Percentiles rank a stretch among this genome's conserved stretches.
phyloP scores from a whole-genome alignment of 1,140 invertebrate species.

The Mesaphorura yosii region DNA sequence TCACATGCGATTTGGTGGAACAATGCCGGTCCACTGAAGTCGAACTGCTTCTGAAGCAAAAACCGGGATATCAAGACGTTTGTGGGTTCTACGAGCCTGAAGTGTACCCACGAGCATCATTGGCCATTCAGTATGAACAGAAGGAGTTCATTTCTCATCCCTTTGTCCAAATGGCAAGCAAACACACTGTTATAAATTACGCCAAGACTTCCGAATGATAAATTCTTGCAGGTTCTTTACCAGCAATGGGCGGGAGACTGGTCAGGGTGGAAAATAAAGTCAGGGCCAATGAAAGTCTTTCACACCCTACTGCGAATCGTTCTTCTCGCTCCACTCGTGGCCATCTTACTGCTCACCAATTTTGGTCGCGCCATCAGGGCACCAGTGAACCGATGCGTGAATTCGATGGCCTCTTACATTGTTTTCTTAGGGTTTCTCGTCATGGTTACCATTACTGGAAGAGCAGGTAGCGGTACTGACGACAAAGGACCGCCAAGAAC shows the following conservation, averaged over 20 bases:
- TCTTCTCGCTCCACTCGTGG: neutral
- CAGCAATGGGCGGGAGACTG: conserved; percentile 33
- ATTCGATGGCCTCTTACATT: conserved; percentile 47
- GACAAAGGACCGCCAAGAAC: conserved; percentile 4
- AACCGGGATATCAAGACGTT: conserved; percentile 34
- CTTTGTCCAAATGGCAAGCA: conserved; percentile 53
- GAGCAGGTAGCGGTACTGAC: neutral
- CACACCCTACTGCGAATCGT: neutral
- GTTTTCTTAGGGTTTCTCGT: conserved; percentile 50
- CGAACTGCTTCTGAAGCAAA: conserved; percentile 49
- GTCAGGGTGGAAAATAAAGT: too few relatives aligned
- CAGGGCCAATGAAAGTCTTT: conserved; percentile 40
- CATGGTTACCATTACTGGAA: too few relatives aligned
- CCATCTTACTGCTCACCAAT: neutral
- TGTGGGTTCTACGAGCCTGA: conserved; percentile 34
- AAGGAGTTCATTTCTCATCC: conserved; percentile 63
- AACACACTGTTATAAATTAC: neutral
- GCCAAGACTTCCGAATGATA: neutral
- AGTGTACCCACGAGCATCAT: conserved; percentile 50
- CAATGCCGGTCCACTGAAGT: conserved; percentile 49
- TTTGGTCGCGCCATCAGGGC: neutral
- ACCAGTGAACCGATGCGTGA: conserved; percentile 34
- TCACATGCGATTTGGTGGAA: conserved; percentile 48
- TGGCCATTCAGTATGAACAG: conserved; percentile 59
- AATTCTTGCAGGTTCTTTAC: conserved; percentile 4